Base-by-base conservation (phyloP, 2,888 invertebrate species). In the Heliconius sara region DNA sequence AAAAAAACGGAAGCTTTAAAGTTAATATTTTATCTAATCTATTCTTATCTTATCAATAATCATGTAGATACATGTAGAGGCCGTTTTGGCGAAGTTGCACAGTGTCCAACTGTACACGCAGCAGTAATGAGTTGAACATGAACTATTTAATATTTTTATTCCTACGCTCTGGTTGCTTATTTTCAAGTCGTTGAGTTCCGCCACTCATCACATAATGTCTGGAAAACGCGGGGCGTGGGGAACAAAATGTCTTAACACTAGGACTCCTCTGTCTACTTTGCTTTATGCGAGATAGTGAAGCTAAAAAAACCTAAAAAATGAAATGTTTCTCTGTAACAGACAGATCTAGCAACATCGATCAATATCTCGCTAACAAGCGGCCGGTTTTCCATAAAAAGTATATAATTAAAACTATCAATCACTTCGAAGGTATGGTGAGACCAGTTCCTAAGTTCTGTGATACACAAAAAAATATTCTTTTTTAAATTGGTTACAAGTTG, bases 321-420 rank as follows among this genome's bases (percentile, higher is more conserved):
- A n/a, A 60, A 7, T 16, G 39, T 73, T 73, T 60, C 34, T 73
- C n/a, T 13, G 16, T 43, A 43, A 39, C 39, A 68, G 43, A 73
- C 57, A 71, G n/a, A 19, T 13, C 74, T 39, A 60, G 73, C 67
- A 83, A 81, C 80, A 63, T 79, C 73, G 82, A 83, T 85, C 83
- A 82, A 80, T 83, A 84, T 85, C 86, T 84, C 83, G 83, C 82
- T 82, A 85, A 84, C 86, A 84, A 84, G 84, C 83, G 81, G 80
- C 87, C 85, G 83, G 88, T 89, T 89, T 70, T 85, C 89, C 90
- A 85, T 90, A 90, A 86, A 86, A 84, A 89, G 90, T 85, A 84
- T 87, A 87, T 88, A 88, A 84, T 84, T 84, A 84, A 83, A 84
- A 79, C 84, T 83, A 85, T 85, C 83, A 76, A 84, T 84, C 84